Evolutionary conservation across 2,888 invertebrate genomes (phyloP).

Genomic region (Synanthedon tipuliformis): DNA sequence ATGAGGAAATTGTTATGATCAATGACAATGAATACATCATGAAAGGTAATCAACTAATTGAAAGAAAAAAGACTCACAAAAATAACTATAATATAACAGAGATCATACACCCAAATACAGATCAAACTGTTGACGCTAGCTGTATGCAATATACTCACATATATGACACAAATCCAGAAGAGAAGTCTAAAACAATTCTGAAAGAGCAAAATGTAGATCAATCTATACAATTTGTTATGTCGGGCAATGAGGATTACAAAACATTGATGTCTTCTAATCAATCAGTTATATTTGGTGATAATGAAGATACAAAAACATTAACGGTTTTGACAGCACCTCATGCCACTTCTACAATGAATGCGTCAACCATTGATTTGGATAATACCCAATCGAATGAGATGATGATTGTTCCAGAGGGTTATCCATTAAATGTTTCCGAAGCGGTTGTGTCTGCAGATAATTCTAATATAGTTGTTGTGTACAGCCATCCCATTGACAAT

Average conservation of each 20-base stretch:
- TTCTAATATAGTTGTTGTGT: constrained; percentile 74
- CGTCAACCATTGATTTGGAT: constrained; percentile 47
- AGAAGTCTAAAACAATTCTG: constrained; percentile 31
- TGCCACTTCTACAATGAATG: constrained; percentile 24
- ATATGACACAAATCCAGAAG: constrained; percentile 20
- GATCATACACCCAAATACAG: constrained; percentile 22
- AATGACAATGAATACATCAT: constrained; percentile 73
- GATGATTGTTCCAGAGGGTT: constrained; percentile 73
- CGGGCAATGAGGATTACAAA: constrained; percentile 64
- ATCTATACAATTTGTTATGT: constrained; percentile 61
- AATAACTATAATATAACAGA: constrained; percentile 36
- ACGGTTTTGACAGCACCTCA: constrained; percentile 45
- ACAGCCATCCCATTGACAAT: constrained; percentile 71
- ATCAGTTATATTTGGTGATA: constrained; percentile 55
- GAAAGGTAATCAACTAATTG: constrained; percentile 46
- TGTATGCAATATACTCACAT: constrained; percentile 34
- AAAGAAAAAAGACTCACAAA: constrained; percentile 15
- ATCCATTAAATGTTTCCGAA: constrained; percentile 67
- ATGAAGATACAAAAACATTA: constrained; percentile 43
- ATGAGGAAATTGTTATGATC: constrained; percentile 58
- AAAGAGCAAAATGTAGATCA: constrained; percentile 43
- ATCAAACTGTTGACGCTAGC: constrained; percentile 24
- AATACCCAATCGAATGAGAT: constrained; percentile 70
- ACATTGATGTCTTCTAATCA: constrained; percentile 54
- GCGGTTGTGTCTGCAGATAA: constrained; percentile 52